phyloP scores from a whole-genome alignment of 92 coral and sea anemone genomes.

The Epizoanthus rinbou region DNA sequence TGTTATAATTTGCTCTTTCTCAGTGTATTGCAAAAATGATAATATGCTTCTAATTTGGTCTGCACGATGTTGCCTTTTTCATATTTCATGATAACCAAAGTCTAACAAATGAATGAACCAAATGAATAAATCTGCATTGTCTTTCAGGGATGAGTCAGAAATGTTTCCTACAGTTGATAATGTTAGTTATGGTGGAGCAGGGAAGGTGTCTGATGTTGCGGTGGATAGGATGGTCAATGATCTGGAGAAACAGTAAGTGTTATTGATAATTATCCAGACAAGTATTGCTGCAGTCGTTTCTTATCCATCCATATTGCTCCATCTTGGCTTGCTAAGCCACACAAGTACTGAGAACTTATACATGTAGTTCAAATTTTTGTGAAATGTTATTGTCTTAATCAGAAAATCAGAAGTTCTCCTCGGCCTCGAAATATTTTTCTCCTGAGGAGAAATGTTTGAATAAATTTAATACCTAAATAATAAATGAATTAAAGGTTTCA shows the following conservation, averaged over 20 bases:
- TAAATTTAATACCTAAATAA: no score
- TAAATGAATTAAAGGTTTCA: no score
- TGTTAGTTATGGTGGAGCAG: conserved; percentile 92
- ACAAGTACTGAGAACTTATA: no score
- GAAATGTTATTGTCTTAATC: no score
- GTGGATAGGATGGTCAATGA: conserved; percentile 96
- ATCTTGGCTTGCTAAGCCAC: neutral
- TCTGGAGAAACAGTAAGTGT: conserved; percentile 95
- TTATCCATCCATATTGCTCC: neutral
- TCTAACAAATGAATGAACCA: neutral
- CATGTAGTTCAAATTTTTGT: no score
- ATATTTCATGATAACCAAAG: neutral
- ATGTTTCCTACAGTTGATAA: conserved; percentile 87
- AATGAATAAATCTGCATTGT: neutral
- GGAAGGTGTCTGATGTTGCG: conserved; percentile 91
- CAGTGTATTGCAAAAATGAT: no score
- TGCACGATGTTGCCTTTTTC: neutral
- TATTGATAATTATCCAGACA: neutral
- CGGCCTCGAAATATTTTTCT: no score
- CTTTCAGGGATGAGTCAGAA: conserved; percentile 76
- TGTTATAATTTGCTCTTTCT: no score
- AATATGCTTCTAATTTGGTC: no score
- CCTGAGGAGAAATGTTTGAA: no score
- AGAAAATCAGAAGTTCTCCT: no score
- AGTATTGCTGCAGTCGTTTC: neutral